phyloP scores from a whole-genome alignment of 1,140 invertebrate genomes.

The Drosophila sulfurigaster region DNA sequence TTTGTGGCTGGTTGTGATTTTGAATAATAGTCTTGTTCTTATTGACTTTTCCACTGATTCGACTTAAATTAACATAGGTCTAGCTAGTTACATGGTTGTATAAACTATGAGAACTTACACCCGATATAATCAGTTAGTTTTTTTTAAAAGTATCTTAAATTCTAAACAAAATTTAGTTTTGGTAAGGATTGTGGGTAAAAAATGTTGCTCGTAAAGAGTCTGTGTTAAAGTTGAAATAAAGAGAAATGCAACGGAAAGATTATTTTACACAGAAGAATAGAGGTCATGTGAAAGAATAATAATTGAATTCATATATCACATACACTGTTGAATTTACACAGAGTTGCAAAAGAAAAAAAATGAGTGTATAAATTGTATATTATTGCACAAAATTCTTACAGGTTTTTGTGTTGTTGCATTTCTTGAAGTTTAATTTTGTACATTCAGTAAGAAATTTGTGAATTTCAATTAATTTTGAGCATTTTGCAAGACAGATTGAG shows the following conservation, averaged over 20 bases:
- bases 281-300: conserved; percentile 21
- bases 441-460: conserved; percentile 10
- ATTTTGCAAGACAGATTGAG: conserved; percentile 8
- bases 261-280: conserved; percentile 9
- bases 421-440: conserved; percentile 7
- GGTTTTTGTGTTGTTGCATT: background rate
- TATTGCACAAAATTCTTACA: conserved; percentile 18
- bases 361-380: conserved; percentile 4
- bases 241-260: conserved; percentile 10
- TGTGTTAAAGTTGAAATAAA: conserved; percentile 12
- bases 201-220: conserved; percentile 4
- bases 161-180: conserved; percentile 5
- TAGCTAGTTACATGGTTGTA: conserved; percentile 10
- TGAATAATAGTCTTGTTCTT: background rate
- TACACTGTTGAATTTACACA: conserved; percentile 38
- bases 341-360: conserved; percentile 30
- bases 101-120: conserved; percentile 37
- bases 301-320: conserved; percentile 26
- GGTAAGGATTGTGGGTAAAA: background rate
- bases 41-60: background rate
- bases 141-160: conserved; percentile 37
- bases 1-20: conserved; percentile 21
- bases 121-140: background rate
- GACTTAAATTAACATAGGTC: conserved; percentile 29
- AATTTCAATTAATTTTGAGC: background rate